Base-by-base conservation (phyloP, 2,888 invertebrate genomes). In the Eucriotettix oculatus region DNA sequence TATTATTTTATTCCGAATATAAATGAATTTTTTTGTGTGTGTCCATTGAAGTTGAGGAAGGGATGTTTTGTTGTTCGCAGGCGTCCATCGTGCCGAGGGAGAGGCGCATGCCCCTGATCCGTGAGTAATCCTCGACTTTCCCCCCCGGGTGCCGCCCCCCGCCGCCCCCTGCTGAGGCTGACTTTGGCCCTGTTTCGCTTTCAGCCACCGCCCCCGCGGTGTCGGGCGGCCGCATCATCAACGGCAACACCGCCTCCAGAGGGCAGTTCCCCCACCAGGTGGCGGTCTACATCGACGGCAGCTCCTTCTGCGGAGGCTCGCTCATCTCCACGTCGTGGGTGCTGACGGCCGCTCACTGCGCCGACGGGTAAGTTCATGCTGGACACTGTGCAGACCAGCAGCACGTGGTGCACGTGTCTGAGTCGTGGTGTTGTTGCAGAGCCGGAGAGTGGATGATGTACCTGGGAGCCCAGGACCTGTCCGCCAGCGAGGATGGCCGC, bases 241-340 rank as follows among this genome's bases (percentile, higher is more conserved):
- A 65, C 54, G 68, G 70, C 14, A 42, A 56, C 12, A 57, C 62
- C 55, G 70, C 71, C n/a, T 58, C 52, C 14, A 59, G 64, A 2
- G 67, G 68, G 0, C 68, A 71, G 64, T 68, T 69, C 64, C 70
- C 70, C 11, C 68, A 67, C 67, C 69, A 69, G 63, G 69, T 63
- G 10, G 68, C 66, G 9, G 58, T 68, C 12, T 48, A 57, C 54
- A 55, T 66, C 44, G 58, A 65, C 52, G 42, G 58, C 60, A 10
- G 48, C 16, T 44, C 59, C 16, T 66, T 68, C 59, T 69, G 69
- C 60, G 68, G 69, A 2, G 69, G 68, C 41, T 64, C 66, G 41
- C 64, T 69, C 12, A 65, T 69, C 12, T 63, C 64, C 16, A 40
- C 61, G 1, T 14, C 59, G 16, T 68, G 67, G 67, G 66, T 69